Evolutionary conservation across 2,113 vertebrate genomes (phyloP).

Genomic region (Camarhynchus parvulus): DNA sequence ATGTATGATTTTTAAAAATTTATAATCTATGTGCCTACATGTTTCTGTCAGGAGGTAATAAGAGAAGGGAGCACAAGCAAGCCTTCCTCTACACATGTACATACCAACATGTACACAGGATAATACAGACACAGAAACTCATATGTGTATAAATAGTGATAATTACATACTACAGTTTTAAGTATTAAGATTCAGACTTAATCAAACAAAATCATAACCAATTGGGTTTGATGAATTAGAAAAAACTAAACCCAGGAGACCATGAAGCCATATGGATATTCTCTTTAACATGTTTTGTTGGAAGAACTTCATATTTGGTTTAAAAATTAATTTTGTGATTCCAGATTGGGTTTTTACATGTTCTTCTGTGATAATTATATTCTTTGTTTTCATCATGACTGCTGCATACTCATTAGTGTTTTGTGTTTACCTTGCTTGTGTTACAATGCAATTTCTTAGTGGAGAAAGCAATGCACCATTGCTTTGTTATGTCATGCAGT

Average conservation of each 20-base stretch:
- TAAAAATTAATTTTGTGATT: neutral
- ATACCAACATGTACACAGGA: neutral
- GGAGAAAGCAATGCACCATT: neutral
- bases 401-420: neutral
- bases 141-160: neutral
- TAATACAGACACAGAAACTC: neutral
- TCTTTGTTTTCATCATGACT: neutral
- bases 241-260: neutral
- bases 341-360: neutral
- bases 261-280: neutral
- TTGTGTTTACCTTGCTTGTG: neutral
- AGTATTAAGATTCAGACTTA: neutral
- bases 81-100: neutral
- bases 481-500: neutral
- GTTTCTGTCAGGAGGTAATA: neutral
- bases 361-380: neutral
- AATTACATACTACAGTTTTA: neutral
- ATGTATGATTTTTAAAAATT: slow-evolving; percentile 8
- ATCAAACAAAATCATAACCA: neutral
- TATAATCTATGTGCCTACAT: neutral
- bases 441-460: neutral
- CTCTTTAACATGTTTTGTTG: neutral
- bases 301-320: neutral
- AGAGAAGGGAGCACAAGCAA: neutral
- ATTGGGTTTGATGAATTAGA: neutral